Evolutionary conservation across 2,113 vertebrate genomes (phyloP).

Genomic region (Laterallus jamaicensis): DNA sequence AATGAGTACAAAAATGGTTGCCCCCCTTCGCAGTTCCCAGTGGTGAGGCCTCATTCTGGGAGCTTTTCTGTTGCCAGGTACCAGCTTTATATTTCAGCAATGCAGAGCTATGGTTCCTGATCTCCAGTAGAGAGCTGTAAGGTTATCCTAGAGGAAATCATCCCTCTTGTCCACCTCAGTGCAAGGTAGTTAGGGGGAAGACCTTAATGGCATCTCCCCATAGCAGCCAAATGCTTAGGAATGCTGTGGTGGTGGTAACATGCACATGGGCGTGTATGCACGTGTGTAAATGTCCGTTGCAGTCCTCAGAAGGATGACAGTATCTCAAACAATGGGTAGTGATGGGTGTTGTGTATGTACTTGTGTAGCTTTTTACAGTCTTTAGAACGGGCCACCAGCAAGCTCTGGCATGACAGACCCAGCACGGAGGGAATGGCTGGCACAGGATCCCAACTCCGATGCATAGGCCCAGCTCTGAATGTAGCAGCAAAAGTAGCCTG

Average conservation of each 20-base stretch:
- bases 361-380: not conserved
- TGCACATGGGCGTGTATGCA: rapidly evolving
- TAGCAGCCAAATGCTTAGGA: not conserved
- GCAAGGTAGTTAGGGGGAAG: not conserved
- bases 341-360: not conserved
- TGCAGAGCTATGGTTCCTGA: not conserved
- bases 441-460: not conserved
- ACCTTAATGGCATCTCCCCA: not conserved
- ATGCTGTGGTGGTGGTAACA: rapidly evolving
- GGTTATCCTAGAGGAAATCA: not conserved
- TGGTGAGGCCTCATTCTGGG: not conserved
- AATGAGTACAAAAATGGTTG: not conserved
- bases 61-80: not conserved
- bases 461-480: not conserved
- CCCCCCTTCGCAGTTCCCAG: not conserved
- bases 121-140: not conserved
- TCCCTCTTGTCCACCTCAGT: not conserved
- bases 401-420: not conserved
- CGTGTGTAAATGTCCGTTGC: rapidly evolving
- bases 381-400: not conserved
- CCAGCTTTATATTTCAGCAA: not conserved
- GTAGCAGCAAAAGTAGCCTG: not conserved
- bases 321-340: not conserved
- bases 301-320: not conserved
- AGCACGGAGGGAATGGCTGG: not conserved